Conservation (phyloP, 2,113 vertebrate genomes). For the Oxygymnocypris stewartii region DNA sequence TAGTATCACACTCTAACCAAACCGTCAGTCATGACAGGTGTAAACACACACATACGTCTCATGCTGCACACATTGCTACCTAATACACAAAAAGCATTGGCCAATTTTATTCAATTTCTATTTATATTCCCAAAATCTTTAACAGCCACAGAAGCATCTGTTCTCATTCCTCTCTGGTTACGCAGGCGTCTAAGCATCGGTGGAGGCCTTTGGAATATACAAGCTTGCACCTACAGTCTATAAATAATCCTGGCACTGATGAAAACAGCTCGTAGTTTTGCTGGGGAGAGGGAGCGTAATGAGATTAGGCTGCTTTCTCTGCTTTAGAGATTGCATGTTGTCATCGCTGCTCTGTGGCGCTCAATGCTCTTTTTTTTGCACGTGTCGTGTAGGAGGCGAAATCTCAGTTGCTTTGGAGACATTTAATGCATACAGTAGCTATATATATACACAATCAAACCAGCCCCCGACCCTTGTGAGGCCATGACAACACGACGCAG, state of each 20-base stretch:
- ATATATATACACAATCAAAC: constrained; percentile 66
- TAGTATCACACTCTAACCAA: constrained; percentile 5
- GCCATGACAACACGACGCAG: constrained; percentile 3
- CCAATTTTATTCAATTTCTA: background rate
- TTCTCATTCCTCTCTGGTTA: constrained; percentile 5
- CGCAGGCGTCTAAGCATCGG: background rate
- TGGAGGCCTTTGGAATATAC: constrained; percentile 14
- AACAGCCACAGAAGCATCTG: constrained; percentile 17
- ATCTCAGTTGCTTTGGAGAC: constrained; percentile 68
- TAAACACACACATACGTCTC: background rate
- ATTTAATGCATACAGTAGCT: constrained; percentile 50
- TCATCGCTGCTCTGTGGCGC: constrained; percentile 49
- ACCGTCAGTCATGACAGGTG: constrained; percentile 2
- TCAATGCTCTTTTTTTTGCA: constrained; percentile 57
- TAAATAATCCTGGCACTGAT: constrained; percentile 53
- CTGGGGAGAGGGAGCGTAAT: constrained; percentile 50
- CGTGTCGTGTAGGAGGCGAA: constrained; percentile 62
- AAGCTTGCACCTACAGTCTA: constrained; percentile 21
- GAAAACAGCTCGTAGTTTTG: constrained; percentile 43
- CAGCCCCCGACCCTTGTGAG: background rate
- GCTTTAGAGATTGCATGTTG: constrained; percentile 55
- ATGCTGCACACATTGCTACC: background rate
- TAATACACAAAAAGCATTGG: background rate
- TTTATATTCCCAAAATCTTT: background rate
- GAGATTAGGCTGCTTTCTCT: constrained; percentile 52